Evolutionary conservation across 2,113 vertebrate species (phyloP).

Genomic region (Symphodus melops): DNA sequence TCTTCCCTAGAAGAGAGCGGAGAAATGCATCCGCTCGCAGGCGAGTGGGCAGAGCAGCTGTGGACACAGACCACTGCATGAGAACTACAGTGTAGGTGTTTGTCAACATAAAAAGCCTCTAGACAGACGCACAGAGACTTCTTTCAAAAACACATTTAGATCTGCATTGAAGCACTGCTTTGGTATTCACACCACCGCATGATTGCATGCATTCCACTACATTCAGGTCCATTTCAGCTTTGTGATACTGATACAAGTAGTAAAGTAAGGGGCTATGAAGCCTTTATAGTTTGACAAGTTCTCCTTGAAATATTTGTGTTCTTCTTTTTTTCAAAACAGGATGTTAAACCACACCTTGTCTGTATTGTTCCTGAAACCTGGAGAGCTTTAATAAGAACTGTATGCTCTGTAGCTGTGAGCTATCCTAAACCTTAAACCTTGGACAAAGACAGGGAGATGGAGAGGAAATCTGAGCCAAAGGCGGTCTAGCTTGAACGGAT

Average conservation of each 20-base stretch:
- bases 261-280: constrained; percentile 10
- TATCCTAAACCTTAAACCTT: constrained; percentile 59
- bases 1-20: constrained; percentile 33
- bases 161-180: constrained; percentile 6
- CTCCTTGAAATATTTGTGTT: neutral
- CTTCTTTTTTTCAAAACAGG: constrained; percentile 5
- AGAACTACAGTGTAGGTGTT: constrained; percentile 73
- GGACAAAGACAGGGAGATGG: constrained; percentile 63
- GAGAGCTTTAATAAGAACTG: constrained; percentile 45
- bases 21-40: constrained; percentile 56
- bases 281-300: constrained; percentile 29
- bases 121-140: constrained; percentile 38
- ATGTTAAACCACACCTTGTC: constrained; percentile 32
- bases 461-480: constrained; percentile 60
- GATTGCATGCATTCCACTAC: constrained; percentile 26
- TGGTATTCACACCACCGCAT: constrained; percentile 31
- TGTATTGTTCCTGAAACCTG: constrained; percentile 38
- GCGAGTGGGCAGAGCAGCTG: constrained; percentile 70
- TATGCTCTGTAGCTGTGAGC: constrained; percentile 55
- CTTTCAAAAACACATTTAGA: constrained; percentile 44
- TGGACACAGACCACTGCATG: constrained; percentile 56
- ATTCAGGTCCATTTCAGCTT: constrained; percentile 24
- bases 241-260: constrained; percentile 27
- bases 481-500: constrained; percentile 61
- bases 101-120: constrained; percentile 52